Conservation (phyloP, 2,113 vertebrate species). For the Dolichallabes microphthalmus region DNA sequence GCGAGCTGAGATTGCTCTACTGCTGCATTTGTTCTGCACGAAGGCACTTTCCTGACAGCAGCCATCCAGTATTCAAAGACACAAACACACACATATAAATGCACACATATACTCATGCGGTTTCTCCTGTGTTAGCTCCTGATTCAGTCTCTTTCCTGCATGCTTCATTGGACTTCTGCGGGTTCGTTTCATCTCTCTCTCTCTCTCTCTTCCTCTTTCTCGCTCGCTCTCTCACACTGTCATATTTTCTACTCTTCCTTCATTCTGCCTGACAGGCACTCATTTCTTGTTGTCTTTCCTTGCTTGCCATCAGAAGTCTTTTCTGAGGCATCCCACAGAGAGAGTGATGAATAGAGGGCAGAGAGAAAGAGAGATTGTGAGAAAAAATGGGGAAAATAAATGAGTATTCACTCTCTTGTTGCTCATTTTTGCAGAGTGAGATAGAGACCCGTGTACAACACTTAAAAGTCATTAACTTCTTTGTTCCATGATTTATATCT, state of each 20-base stretch:
- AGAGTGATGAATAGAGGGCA: constrained; percentile 40
- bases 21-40: constrained; percentile 49
- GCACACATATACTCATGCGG: constrained; percentile 22
- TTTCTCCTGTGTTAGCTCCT: constrained; percentile 39
- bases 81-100: constrained; percentile 23
- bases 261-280: constrained; percentile 50
- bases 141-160: constrained; percentile 47
- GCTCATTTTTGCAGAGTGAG: not conserved
- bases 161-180: constrained; percentile 40
- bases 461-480: not conserved
- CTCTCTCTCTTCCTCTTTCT: constrained; percentile 10
- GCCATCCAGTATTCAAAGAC: constrained; percentile 29
- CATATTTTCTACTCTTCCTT: constrained; percentile 37
- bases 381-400: constrained; percentile 18
- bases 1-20: constrained; percentile 33
- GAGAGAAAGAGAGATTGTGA: constrained; percentile 27
- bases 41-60: constrained; percentile 44
- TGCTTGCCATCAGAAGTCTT: constrained; percentile 36
- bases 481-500: not conserved
- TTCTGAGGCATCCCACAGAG: constrained; percentile 44
- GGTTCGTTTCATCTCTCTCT: constrained; percentile 38
- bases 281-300: constrained; percentile 52
- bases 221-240: constrained; percentile 24
- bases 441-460: not conserved
- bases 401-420: constrained; percentile 13